Conservation (phyloP, 2,113 vertebrate genomes). For the Nothoprocta perdicaria region DNA sequence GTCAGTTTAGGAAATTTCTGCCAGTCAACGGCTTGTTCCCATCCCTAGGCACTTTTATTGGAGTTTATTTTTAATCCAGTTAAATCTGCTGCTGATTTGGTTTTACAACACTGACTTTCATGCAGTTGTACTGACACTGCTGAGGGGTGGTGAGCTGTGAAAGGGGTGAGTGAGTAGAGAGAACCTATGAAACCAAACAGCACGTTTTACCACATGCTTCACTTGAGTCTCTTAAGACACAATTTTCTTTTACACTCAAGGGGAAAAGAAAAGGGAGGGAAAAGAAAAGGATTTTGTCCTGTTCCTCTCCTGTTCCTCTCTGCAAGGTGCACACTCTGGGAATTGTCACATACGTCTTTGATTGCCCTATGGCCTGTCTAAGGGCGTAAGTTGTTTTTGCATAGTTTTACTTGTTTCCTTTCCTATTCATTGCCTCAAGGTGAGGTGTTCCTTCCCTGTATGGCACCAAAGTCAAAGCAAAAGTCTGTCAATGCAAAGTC, state of each 20-base stretch:
- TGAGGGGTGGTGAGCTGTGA: slow-evolving; percentile 36
- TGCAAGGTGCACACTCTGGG: neutral
- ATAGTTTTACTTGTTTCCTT: neutral
- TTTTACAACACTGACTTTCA: slow-evolving; percentile 20
- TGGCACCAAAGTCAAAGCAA: neutral
- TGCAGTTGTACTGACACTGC: slow-evolving; percentile 37
- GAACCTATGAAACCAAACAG: slow-evolving; percentile 2
- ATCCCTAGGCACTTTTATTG: slow-evolving; percentile 3
- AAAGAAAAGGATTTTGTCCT: neutral
- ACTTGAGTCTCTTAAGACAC: neutral
- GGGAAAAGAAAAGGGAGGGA: neutral
- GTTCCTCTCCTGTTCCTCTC: neutral
- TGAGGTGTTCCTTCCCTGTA: neutral
- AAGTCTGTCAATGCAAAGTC: neutral
- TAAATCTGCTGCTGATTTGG: slow-evolving; percentile 28
- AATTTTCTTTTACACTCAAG: neutral
- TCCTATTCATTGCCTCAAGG: neutral
- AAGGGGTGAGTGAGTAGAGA: slow-evolving; percentile 25
- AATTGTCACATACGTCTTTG: neutral
- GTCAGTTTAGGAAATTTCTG: neutral
- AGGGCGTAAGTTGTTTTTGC: neutral
- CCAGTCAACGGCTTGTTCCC: slow-evolving; percentile 32
- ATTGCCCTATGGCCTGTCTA: neutral
- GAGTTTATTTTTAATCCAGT: slow-evolving; percentile 54
- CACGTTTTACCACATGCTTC: neutral